phyloP scores from a whole-genome alignment of 2,797 vertebrate species.

The Varecia variegata region DNA sequence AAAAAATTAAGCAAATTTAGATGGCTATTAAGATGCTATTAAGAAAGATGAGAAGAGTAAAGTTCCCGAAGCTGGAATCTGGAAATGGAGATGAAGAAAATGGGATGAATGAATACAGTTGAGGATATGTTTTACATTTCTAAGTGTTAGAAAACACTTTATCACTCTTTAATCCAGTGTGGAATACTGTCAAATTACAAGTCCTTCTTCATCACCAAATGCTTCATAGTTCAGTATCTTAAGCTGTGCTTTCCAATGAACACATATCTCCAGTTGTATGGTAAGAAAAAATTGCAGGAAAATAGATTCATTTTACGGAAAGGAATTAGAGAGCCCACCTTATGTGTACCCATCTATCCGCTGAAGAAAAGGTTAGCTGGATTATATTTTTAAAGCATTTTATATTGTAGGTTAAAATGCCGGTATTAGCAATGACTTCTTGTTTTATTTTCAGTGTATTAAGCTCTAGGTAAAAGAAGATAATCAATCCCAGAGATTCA shows the following conservation, averaged over 20 bases:
- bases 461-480: slow-evolving; percentile 48
- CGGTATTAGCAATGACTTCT: neutral
- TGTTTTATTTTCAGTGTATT: slow-evolving; percentile 40
- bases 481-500: slow-evolving; percentile 38
- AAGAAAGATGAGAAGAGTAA: neutral
- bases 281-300: neutral
- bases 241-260: neutral
- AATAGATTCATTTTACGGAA: slow-evolving; percentile 19
- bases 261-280: neutral
- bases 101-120: neutral
- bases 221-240: neutral
- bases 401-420: slow-evolving; percentile 40
- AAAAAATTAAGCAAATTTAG: neutral
- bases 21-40: neutral
- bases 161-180: neutral
- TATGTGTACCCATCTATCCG: neutral
- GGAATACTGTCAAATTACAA: neutral
- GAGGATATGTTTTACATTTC: neutral
- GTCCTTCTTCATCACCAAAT: neutral
- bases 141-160: neutral
- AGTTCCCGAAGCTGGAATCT: neutral
- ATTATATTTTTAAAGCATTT: slow-evolving; percentile 36
- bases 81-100: neutral
- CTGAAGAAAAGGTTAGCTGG: neutral
- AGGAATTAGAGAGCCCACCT: neutral